Conservation (phyloP, 2,888 invertebrate genomes). For the Drosophila monieri region DNA sequence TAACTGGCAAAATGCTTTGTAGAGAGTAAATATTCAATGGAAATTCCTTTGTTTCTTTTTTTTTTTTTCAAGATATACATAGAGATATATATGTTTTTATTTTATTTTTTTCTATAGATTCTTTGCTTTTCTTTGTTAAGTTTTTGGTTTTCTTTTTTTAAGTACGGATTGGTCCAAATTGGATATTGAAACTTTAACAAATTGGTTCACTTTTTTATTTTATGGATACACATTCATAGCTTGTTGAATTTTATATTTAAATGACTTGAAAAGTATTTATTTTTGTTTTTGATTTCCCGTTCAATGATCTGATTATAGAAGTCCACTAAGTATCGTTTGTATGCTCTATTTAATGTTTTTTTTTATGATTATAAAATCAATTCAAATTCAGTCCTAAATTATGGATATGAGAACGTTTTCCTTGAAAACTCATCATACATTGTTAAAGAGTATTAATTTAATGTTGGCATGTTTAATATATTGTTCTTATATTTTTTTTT, state of each 20-base stretch:
- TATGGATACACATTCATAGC: conserved; percentile 14
- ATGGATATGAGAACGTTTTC: conserved; percentile 73
- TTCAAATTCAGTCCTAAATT: conserved; percentile 71
- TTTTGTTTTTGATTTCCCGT: conserved; percentile 12
- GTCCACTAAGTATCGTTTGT: conserved; percentile 7
- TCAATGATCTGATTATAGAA: conserved; percentile 12
- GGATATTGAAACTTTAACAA: conserved; percentile 66
- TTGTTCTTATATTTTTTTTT: conserved; percentile 12
- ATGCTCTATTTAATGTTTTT: not conserved
- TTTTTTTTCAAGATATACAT: conserved; percentile 49
- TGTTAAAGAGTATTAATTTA: conserved; percentile 8
- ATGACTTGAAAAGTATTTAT: conserved; percentile 27
- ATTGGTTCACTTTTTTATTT: conserved; percentile 58
- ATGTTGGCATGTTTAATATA: conserved; percentile 9
- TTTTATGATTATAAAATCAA: conserved; percentile 16
- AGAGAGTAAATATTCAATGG: conserved; percentile 61
- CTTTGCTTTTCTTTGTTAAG: conserved; percentile 23
- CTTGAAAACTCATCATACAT: conserved; percentile 10
- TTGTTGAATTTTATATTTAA: conserved; percentile 15
- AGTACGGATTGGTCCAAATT: conserved; percentile 65
- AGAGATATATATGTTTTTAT: conserved; percentile 39
- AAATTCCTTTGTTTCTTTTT: conserved; percentile 46
- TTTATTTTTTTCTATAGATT: conserved; percentile 36
- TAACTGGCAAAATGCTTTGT: conserved; percentile 46
- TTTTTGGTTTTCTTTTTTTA: conserved; percentile 39